Conservation (phyloP, 2,113 vertebrate genomes). For the Plecotus auritus region DNA sequence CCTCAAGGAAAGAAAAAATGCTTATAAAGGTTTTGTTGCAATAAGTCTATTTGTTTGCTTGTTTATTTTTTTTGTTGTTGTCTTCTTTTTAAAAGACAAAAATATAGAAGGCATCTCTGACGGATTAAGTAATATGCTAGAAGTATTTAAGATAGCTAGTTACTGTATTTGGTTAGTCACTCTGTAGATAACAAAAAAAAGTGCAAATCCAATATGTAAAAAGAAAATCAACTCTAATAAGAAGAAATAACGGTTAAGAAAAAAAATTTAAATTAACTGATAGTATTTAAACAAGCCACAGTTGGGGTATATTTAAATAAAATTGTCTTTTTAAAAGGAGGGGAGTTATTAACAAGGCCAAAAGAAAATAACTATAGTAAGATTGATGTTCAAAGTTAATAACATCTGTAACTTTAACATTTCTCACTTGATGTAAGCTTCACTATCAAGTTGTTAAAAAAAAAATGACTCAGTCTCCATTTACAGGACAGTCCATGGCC, state of each 20-base stretch:
- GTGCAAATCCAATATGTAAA: background rate
- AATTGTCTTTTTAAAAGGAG: background rate
- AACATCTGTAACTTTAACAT: background rate
- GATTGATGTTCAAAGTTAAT: constrained; percentile 25
- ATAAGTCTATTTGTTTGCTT: background rate
- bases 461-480: constrained; percentile 83
- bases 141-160: background rate
- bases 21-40: background rate
- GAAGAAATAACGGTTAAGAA: background rate
- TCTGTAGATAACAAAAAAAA: background rate
- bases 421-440: constrained; percentile 59
- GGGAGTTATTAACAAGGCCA: background rate
- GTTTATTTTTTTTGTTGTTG: background rate
- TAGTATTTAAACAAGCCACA: background rate
- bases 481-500: constrained; percentile 79
- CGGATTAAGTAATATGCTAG: background rate
- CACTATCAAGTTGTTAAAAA: constrained; percentile 83
- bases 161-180: background rate
- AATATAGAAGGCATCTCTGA: background rate
- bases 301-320: background rate
- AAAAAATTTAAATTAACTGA: constrained; percentile 1
- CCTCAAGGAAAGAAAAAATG: background rate
- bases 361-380: background rate
- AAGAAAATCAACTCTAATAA: background rate
- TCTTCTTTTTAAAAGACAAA: background rate